These are phyloP conservation scores for Limnephilus rhombicus DNA, from an alignment of 2,888 invertebrate species.

Conservation along the genomic window DNA sequence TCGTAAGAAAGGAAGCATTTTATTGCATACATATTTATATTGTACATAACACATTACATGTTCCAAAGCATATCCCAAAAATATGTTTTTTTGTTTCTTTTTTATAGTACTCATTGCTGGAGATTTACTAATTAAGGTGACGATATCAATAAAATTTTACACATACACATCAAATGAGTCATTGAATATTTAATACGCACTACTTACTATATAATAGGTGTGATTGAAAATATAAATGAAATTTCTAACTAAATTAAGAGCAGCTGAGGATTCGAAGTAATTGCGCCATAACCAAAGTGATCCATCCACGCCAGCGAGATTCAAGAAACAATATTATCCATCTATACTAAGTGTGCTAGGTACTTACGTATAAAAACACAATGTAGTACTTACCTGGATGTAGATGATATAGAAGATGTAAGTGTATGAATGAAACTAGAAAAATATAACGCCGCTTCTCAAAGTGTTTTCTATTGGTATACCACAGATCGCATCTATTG, in stretches of 20 bases:
- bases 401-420: not conserved
- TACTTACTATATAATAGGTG: not conserved
- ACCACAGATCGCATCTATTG: not conserved
- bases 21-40: too few species aligned
- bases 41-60: too few species aligned
- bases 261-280: not conserved
- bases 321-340: not conserved
- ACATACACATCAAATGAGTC: not conserved
- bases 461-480: not conserved
- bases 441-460: not conserved
- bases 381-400: not conserved
- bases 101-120: too few species aligned
- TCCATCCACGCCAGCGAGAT: not conserved
- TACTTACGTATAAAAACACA: not conserved
- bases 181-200: not conserved
- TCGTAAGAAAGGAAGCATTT: too few species aligned
- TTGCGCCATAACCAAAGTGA: not conserved
- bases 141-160: too few species aligned
- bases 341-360: not conserved
- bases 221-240: not conserved
- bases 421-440: slow-evolving; percentile 23
- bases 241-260: not conserved
- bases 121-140: too few species aligned
- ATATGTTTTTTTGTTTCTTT: too few species aligned
- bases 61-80: too few species aligned